These are phyloP conservation scores for Nezara viridula DNA, from an alignment of 2,888 invertebrate genomes.

Conservation along the genomic window DNA sequence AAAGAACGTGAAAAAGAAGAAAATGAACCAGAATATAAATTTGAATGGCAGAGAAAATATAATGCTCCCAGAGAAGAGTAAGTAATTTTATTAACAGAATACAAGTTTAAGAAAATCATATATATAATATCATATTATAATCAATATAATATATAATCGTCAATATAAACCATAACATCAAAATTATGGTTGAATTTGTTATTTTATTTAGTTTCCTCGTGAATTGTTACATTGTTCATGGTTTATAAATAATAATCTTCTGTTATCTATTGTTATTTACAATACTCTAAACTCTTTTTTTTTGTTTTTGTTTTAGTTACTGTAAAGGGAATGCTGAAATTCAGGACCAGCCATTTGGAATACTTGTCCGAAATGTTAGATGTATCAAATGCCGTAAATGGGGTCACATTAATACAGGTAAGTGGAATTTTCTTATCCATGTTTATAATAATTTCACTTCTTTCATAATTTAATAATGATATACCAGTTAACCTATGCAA, in stretches of 20 bases:
- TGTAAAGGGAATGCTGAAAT: constrained; percentile 98
- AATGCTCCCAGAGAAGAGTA: constrained; percentile 96
- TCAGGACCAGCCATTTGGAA: constrained; percentile 98
- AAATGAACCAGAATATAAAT: constrained; percentile 97
- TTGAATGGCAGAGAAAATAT: constrained; percentile 99
- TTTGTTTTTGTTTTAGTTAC: constrained; percentile 77
- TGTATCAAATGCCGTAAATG: constrained; percentile 99
- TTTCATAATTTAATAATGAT: no score
- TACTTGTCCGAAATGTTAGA: constrained; percentile 95
- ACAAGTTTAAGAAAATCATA: no score
- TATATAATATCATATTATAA: no score
- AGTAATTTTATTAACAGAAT: constrained; percentile 65
- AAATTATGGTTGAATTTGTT: no score
- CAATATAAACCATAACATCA: no score
- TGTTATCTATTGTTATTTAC: no score
- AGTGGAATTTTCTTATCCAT: constrained; percentile 12
- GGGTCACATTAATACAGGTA: constrained; percentile 97
- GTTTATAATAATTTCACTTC: no score
- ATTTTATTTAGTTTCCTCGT: no score
- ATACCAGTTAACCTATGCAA: no score
- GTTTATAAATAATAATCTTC: no score
- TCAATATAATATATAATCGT: no score
- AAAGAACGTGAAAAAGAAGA: constrained; percentile 91
- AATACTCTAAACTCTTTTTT: not conserved
- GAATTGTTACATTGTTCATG: no score